A percentile compares a stretch with the other conserved stretches of the same genome.
Conservation (phyloP, 2,113 vertebrate species). For the Nycticryphes semicollaris region DNA sequence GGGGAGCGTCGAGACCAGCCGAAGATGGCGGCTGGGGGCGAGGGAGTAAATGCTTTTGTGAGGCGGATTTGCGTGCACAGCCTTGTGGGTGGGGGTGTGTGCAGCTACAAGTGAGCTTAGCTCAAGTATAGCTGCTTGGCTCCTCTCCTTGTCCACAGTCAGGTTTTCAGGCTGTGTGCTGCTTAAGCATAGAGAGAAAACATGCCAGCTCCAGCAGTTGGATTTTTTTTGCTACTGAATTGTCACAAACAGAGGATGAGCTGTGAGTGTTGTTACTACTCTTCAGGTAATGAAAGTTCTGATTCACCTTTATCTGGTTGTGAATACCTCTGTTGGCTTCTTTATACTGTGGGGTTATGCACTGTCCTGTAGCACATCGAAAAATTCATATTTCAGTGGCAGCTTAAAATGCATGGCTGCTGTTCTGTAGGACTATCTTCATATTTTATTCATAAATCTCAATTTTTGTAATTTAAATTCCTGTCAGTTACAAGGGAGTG, state of each 20-base stretch:
- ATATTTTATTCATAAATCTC: not conserved
- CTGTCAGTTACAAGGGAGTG: not conserved
- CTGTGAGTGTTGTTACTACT: rapidly evolving
- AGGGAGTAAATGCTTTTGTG: rapidly evolving
- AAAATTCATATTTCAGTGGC: rapidly evolving
- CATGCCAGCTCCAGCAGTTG: rapidly evolving
- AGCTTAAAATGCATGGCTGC: not conserved
- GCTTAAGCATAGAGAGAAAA: too few species aligned
- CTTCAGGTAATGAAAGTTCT: not conserved
- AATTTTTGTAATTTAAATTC: not conserved
- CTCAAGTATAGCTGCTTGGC: rapidly evolving
- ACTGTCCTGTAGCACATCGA: rapidly evolving
- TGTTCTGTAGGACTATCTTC: not conserved
- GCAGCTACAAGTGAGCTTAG: too few species aligned
- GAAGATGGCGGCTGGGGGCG: rapidly evolving
- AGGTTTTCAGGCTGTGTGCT: rapidly evolving
- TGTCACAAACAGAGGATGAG: too few species aligned
- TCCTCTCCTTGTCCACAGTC: rapidly evolving
- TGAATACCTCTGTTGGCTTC: too few species aligned
- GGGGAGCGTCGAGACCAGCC: rapidly evolving
- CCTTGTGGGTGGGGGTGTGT: rapidly evolving
- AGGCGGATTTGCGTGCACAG: rapidly evolving
- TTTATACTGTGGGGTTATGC: rapidly evolving
- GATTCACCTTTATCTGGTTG: not conserved
- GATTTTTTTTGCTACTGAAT: not conserved